Conservation (phyloP, 2,797 vertebrate genomes). For the Distichodus sexfasciatus region DNA sequence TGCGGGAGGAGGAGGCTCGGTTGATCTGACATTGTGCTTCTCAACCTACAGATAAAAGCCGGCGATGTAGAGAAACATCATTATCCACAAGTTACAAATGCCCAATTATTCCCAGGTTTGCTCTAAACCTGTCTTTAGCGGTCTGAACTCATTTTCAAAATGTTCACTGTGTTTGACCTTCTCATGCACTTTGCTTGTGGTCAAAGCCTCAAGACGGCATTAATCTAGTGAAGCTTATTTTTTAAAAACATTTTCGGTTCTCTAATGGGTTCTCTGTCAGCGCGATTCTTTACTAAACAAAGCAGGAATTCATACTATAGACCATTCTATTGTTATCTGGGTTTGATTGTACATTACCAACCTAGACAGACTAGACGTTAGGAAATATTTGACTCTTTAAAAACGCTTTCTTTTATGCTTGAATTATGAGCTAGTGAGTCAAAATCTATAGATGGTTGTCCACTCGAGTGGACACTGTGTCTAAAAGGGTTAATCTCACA, state of each 20-base stretch:
- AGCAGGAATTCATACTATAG: not conserved
- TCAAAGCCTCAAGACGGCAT: not conserved
- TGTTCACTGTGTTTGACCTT: not conserved
- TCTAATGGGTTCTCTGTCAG: not conserved
- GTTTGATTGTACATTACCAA: not conserved
- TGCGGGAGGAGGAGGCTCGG: not conserved
- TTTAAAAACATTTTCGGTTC: not conserved
- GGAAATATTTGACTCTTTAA: too few relatives aligned
- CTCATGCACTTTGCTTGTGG: not conserved
- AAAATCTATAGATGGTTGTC: too few relatives aligned
- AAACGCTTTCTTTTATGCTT: too few relatives aligned
- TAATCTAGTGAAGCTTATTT: not conserved
- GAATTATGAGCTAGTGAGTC: too few relatives aligned
- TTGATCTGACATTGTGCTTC: not conserved
- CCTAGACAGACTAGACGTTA: too few relatives aligned
- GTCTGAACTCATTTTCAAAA: not conserved
- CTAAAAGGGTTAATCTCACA: too few relatives aligned
- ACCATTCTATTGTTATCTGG: not conserved
- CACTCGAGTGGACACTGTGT: too few relatives aligned
- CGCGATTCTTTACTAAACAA: not conserved
- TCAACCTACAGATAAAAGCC: not conserved
- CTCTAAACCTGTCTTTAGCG: not conserved
- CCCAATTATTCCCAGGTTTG: slow-evolving; percentile 1
- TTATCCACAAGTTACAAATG: slow-evolving; percentile 4
- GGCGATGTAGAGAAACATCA: not conserved